A percentile compares a stretch with the other conserved stretches of the same genome.
Evolutionary conservation across 2,888 invertebrate species (phyloP).

Genomic region (Agonum fuliginosum): DNA sequence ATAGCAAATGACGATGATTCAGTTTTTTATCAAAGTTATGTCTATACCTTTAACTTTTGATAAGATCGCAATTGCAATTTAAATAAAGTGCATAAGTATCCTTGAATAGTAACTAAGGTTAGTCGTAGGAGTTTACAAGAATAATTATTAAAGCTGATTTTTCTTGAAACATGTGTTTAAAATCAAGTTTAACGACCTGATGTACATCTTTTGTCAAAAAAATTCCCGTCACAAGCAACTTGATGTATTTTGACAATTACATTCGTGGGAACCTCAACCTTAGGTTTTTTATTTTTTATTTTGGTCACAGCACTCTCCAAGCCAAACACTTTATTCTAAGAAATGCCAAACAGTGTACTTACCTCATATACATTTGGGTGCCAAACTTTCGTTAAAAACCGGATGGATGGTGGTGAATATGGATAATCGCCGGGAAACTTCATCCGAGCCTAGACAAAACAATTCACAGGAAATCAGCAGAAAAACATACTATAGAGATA

Average conservation of each 20-base stretch:
- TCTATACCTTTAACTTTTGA: too few species aligned
- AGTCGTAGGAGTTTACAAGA: too few species aligned
- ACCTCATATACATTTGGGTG: constrained; percentile 99
- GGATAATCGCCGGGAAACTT: constrained; percentile 99
- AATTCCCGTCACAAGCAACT: neutral
- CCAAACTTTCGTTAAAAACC: constrained; percentile 99
- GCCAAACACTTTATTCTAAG: neutral
- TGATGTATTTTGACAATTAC: constrained; percentile 16
- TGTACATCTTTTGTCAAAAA: neutral
- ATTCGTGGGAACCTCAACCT: neutral
- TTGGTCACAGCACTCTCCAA: neutral
- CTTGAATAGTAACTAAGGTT: too few species aligned
- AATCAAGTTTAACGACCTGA: neutral
- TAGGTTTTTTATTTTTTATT: constrained; percentile 9
- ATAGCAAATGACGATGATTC: too few species aligned
- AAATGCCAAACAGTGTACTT: constrained; percentile 71
- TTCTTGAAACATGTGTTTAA: neutral
- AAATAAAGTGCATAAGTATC: too few species aligned
- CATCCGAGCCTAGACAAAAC: constrained; percentile 89
- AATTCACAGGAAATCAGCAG: neutral
- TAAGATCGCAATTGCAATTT: too few species aligned
- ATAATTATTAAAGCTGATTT: too few species aligned
- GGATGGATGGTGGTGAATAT: constrained; percentile 97
- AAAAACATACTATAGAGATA: neutral
- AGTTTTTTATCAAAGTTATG: too few species aligned